A percentile compares a stretch with the other conserved stretches of the same genome.
phyloP scores from a whole-genome alignment of 1,140 invertebrate species.

The Lucilia cuprina region DNA sequence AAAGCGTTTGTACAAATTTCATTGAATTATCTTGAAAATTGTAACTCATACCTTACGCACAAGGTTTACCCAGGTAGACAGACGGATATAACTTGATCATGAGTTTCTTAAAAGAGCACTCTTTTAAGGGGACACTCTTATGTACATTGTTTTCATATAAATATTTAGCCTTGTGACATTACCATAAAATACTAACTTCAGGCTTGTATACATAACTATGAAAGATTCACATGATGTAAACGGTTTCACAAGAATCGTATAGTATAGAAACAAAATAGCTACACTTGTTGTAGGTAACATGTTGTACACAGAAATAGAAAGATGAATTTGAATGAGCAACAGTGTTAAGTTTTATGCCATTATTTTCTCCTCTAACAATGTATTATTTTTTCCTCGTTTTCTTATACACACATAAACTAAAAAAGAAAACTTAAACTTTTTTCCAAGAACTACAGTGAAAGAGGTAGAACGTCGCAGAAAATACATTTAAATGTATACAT shows the following conservation, averaged over 20 bases:
- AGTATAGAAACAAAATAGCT: neutral
- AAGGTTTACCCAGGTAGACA: no score
- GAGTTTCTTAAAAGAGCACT: no score
- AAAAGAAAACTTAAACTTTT: neutral
- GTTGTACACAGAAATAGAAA: neutral
- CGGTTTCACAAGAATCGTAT: no score
- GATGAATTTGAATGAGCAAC: neutral
- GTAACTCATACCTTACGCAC: no score
- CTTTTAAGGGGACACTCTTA: no score
- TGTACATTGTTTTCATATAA: neutral
- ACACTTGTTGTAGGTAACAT: neutral
- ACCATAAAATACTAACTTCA: neutral
- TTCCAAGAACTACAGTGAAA: neutral
- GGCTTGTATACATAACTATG: neutral
- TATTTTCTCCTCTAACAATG: neutral
- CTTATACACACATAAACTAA: neutral
- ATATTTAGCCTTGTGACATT: neutral
- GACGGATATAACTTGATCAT: no score
- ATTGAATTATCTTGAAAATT: no score
- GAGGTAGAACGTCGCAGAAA: neutral
- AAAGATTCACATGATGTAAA: neutral
- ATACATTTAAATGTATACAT: neutral
- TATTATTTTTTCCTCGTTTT: neutral
- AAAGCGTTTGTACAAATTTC: no score
- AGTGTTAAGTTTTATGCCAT: neutral